Evolutionary conservation across 2,888 invertebrate genomes (phyloP).

Genomic region (Pemphredon lugubris): DNA sequence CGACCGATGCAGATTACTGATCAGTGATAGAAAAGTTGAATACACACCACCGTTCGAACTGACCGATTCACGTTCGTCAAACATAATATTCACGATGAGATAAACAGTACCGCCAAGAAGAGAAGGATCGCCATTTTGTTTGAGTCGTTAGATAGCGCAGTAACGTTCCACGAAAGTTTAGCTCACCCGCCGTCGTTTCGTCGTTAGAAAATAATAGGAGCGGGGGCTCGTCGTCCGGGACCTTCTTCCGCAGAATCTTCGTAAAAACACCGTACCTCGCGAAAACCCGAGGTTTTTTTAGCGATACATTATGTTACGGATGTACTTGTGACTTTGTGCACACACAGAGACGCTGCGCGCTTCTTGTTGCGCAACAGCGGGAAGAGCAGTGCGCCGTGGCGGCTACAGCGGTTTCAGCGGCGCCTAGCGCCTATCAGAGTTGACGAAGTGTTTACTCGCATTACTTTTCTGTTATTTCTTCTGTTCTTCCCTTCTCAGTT

Average conservation of each 20-base stretch:
- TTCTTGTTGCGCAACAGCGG: constrained; percentile 60
- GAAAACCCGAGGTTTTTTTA: constrained; percentile 52
- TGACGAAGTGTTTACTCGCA: too few species aligned
- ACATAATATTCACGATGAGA: constrained; percentile 52
- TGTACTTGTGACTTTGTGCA: constrained; percentile 60
- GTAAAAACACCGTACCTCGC: constrained; percentile 37
- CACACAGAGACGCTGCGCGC: constrained; percentile 67
- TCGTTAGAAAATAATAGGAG: constrained; percentile 19
- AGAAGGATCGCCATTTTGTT: constrained; percentile 73
- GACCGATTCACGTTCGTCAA: too few species aligned
- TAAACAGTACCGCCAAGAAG: constrained; percentile 70
- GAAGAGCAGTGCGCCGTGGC: constrained; percentile 30
- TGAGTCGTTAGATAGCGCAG: constrained; percentile 52
- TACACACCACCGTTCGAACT: too few species aligned
- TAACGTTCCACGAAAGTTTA: constrained; percentile 37
- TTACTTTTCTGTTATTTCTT: too few species aligned
- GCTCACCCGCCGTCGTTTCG: constrained; percentile 37
- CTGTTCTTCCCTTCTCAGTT: too few species aligned
- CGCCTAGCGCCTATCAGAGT: too few species aligned
- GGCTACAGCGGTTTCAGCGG: not conserved
- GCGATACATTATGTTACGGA: constrained; percentile 64
- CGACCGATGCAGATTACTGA: too few species aligned
- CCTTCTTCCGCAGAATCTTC: constrained; percentile 36
- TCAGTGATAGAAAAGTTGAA: too few species aligned
- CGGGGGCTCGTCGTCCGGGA: constrained; percentile 6